Evolutionary conservation across 2,797 vertebrate species (phyloP), one percentile per base, ranked within the genome.

Genomic region (Alfaro cultratus): DNA sequence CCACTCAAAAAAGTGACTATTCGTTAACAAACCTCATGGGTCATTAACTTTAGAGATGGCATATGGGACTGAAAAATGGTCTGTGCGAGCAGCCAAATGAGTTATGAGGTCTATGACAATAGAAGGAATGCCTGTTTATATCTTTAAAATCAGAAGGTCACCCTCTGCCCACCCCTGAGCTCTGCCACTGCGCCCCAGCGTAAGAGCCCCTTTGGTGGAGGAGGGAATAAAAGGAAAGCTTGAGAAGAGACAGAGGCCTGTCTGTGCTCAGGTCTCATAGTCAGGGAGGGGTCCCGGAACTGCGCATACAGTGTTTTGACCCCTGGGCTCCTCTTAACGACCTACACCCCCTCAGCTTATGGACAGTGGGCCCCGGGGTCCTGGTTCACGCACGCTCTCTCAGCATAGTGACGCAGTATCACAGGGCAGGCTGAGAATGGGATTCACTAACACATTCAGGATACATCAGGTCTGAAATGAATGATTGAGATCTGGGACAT

Each of bases 91-190:
- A 73, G 73, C 82, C 81, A 90, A 82, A 89, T 92, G 83, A 92
- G 85, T 90, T 92, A 90, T 46, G 79, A 85, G 90, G 72, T 82
- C 79, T 88, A 84, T 64, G 78, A 93, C 91, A 88, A 91, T 85
- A 91, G 84, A 92, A 53, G 86, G 86, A 92, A 92, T 94, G 90
- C 88, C 83, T 86, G 90, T 92, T 93, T 92, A 92, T 95, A 96
- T 96, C 96, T 95, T 95, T 94, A 89, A 95, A 94, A 95, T 96
- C 95, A 94, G 91, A 86, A 92, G 93, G 93, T 95, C 92, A 80
- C 89, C 89, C 89, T 68, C 83, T 86, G 82, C 90, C 90, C 89
- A 87, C 87, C 90, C 90, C 88, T 77, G 87, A 83, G 91, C 86
- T 71, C 84, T 81, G 82, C 83, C 80, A n/a, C 84, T 84, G 77